phyloP scores from a whole-genome alignment of 2,888 invertebrate genomes.

The Lochmaea capreae region DNA sequence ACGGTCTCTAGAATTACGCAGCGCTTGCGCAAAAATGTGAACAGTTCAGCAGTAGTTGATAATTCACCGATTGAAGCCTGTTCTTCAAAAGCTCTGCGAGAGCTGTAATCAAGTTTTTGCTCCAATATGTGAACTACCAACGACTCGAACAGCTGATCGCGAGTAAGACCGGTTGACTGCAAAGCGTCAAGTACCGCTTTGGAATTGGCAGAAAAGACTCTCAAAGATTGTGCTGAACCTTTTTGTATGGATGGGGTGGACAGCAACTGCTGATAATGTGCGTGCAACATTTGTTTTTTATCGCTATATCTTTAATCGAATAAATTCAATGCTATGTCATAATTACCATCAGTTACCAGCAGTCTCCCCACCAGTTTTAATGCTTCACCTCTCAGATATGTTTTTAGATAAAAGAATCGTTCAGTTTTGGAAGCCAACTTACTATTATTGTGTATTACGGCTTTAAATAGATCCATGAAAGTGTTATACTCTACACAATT shows the following conservation, averaged over 20 bases:
- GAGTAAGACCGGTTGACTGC: constrained; percentile 1
- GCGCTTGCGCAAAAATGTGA: not conserved
- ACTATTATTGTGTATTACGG: not conserved
- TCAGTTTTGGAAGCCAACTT: not conserved
- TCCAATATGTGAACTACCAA: constrained; percentile 3
- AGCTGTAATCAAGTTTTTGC: constrained; percentile 1
- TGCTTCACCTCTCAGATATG: not conserved
- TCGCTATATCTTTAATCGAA: not conserved
- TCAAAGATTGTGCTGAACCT: constrained; percentile 8
- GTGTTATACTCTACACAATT: not conserved
- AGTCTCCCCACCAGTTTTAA: not conserved
- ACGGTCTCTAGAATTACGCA: not conserved
- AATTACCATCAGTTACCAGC: not conserved
- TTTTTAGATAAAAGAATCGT: not conserved
- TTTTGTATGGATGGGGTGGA: constrained; percentile 3
- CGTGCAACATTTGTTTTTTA: constrained; percentile 3
- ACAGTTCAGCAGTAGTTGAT: constrained; percentile 1
- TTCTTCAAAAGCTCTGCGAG: not conserved
- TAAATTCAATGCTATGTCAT: not conserved
- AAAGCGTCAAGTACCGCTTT: not conserved
- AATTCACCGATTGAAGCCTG: not conserved
- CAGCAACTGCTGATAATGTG: constrained; percentile 5
- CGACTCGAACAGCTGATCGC: not conserved
- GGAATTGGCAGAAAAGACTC: not conserved
- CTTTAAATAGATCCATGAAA: constrained; percentile 2